Base-by-base conservation (phyloP, 2,888 invertebrate genomes). In the Ophioninae sp. region DNA sequence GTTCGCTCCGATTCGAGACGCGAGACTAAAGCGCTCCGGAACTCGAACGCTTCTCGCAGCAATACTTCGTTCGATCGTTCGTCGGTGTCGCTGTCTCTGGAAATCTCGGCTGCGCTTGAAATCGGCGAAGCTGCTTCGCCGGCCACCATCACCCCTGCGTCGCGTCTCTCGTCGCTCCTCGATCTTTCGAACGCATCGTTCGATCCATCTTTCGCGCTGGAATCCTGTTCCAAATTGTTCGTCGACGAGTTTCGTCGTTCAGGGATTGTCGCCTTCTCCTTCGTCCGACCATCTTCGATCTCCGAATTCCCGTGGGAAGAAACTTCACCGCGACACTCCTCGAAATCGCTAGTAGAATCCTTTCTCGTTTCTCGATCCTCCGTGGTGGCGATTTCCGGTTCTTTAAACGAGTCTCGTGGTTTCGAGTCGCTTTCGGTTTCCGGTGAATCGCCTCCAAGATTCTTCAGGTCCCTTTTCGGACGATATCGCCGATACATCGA, bases 1-100 rank as follows among this genome's bases (percentile, higher is more conserved):
- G 10, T 30, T 0, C n/a, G 17, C 56, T 86, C 87, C 0, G 81
- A 62, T 23, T 88, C 86, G 6, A 89, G 75, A 20, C 87, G 86
- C 21, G 86, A 87, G 7, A 89, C 68, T 2, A 89, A 73, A 6
- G 86, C 87, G 13, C 87, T 87, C 23, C 88, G 88, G 62, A 89
- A 88, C 68, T 85, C 81, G 39, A 89, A 56, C 2, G 89, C 89
- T 69, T 91, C 88, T 37, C 86, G 87, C 7, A 89, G 77, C n/a
- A 91, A 72, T 6, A 84, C 30, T 1, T 76, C 81, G 10, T 88
- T 90, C 3, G 89, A 88, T 82, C 87, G 87, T 0, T 87, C 87
- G 44, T 90, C 88, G 0, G 75, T 77, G 23, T 90, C 89, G 17
- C 86, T 89, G 20, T 86, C 85, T 23, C 84, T 89, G 0, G 87